Conservation (phyloP, 2,797 vertebrate genomes). For the Aphelocoma californica region DNA sequence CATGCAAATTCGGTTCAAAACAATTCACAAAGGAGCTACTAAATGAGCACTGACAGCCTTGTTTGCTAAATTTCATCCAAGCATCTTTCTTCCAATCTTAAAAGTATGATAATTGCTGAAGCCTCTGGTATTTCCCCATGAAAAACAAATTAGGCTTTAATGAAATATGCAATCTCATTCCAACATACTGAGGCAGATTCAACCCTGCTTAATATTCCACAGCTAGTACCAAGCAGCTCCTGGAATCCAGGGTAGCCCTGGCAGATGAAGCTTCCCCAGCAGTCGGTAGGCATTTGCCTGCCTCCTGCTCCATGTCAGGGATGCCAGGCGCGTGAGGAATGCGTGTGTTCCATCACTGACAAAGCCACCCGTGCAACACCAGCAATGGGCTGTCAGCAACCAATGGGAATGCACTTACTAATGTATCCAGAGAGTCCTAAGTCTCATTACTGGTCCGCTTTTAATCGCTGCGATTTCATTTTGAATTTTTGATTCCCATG, state of each 20-base stretch:
- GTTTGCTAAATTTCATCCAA: conserved; percentile 35
- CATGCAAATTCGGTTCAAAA: conserved; percentile 3
- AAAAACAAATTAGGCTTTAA: conserved; percentile 41
- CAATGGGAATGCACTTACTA: background rate
- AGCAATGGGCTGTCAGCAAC: background rate
- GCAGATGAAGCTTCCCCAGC: background rate
- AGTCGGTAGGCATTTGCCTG: background rate
- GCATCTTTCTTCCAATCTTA: conserved; percentile 45
- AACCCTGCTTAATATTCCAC: conserved; percentile 21
- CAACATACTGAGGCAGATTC: background rate
- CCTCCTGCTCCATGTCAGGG: background rate
- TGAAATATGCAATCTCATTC: conserved; percentile 29
- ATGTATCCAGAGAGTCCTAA: background rate
- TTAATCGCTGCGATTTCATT: background rate
- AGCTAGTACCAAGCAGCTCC: background rate
- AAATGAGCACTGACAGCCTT: background rate
- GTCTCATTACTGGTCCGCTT: background rate
- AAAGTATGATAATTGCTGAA: conserved; percentile 12
- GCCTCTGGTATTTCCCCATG: conserved; percentile 28
- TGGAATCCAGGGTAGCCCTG: background rate
- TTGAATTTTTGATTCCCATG: background rate
- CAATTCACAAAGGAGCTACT: background rate
- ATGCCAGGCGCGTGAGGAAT: accelerated
- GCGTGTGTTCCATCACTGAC: accelerated
- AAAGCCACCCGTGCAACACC: background rate